Evolutionary conservation across 2,888 invertebrate species (phyloP).

Genomic region (Empis livida): DNA sequence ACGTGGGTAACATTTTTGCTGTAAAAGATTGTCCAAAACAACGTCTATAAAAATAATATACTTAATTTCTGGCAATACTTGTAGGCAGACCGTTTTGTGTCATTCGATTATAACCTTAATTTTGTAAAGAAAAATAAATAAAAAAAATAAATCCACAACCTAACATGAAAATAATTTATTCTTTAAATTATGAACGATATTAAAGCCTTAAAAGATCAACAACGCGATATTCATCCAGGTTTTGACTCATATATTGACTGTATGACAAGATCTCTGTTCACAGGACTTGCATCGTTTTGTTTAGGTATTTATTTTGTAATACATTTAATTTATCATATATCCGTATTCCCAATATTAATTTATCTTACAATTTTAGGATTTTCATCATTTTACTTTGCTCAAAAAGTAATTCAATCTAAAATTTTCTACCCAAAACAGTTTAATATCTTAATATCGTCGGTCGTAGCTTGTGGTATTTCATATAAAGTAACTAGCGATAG

Average conservation of each 20-base stretch:
- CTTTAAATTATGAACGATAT: slow-evolving; percentile 32
- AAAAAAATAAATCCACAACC: too few species aligned
- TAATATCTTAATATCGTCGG: slow-evolving; percentile 30
- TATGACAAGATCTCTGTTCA: slow-evolving; percentile 36
- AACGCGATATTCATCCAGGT: slow-evolving; percentile 35
- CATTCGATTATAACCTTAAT: too few species aligned
- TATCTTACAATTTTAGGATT: slow-evolving; percentile 25
- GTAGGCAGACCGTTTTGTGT: too few species aligned
- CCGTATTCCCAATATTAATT: too few species aligned
- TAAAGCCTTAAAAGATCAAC: slow-evolving; percentile 33
- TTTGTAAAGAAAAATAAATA: too few species aligned
- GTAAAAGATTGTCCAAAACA: too few species aligned
- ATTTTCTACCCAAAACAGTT: slow-evolving; percentile 29
- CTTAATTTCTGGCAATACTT: too few species aligned
- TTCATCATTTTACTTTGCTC: slow-evolving; percentile 34
- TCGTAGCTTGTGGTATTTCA: slow-evolving; percentile 25
- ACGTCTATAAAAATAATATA: too few species aligned
- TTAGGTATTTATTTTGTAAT: slow-evolving; percentile 25
- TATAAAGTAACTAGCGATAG: slow-evolving; percentile 33
- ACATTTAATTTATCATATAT: too few species aligned
- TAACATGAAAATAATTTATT: too few species aligned
- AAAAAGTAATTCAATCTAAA: slow-evolving; percentile 29
- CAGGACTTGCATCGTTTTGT: slow-evolving; percentile 36
- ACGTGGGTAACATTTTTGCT: too few species aligned
- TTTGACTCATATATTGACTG: slow-evolving; percentile 38